Conservation (phyloP, 2,888 invertebrate species). For the Leptinotarsa tumamoca region DNA sequence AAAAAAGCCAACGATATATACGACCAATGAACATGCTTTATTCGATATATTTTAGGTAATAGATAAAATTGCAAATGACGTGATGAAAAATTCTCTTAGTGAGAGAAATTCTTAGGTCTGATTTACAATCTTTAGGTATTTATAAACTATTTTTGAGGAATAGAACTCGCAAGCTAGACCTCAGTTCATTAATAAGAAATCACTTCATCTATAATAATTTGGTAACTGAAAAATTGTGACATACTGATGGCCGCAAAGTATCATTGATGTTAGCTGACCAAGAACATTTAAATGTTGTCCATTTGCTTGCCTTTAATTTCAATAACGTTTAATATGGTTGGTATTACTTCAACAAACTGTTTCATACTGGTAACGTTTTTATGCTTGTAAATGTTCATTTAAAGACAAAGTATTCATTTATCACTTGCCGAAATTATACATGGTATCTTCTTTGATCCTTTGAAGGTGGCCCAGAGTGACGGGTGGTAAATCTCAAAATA, state of each 20-base stretch:
- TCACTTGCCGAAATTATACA: background rate
- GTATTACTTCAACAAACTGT: background rate
- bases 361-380: background rate
- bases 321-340: background rate
- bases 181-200: too few species aligned
- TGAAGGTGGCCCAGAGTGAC: too few species aligned
- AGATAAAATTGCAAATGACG: conserved; percentile 13
- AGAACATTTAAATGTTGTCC: background rate
- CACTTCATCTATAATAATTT: too few species aligned
- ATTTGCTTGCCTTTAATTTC: background rate
- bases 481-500: too few species aligned
- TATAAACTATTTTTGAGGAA: background rate
- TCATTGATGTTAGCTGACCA: conserved; percentile 2
- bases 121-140: background rate
- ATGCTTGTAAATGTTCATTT: background rate
- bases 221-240: background rate
- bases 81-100: conserved; percentile 3
- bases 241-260: background rate
- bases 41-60: conserved; percentile 1
- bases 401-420: background rate
- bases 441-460: background rate
- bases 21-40: conserved; percentile 32
- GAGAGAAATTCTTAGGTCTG: background rate
- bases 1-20: conserved; percentile 32
- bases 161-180: too few species aligned